These are phyloP conservation scores for Laticauda colubrina DNA, from an alignment of 2,113 vertebrate species.

Conservation along the genomic window DNA sequence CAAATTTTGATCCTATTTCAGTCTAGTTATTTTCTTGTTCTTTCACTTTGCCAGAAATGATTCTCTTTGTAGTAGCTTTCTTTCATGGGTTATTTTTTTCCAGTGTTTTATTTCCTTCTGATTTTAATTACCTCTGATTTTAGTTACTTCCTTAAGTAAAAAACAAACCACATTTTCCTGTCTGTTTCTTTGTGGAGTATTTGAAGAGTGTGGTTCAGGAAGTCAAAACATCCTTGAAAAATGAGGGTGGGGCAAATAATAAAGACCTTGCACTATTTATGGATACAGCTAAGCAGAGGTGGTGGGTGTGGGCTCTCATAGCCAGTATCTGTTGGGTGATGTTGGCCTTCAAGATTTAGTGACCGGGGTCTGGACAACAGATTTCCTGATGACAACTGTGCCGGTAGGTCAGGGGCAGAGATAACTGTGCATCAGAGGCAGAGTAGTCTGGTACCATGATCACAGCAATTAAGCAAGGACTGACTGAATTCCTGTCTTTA, in stretches of 20 bases:
- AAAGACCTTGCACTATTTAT: not conserved
- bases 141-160: not conserved
- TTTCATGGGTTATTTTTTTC: not conserved
- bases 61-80: not conserved
- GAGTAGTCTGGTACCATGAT: not conserved
- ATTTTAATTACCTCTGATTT: not conserved
- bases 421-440: not conserved
- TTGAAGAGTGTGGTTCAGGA: not conserved
- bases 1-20: not conserved
- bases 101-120: not conserved
- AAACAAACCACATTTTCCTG: not conserved
- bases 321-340: not conserved
- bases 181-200: not conserved
- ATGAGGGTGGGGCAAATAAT: not conserved
- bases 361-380: not conserved
- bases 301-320: not conserved
- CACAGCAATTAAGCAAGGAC: not conserved
- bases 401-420: not conserved
- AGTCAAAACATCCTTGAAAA: not conserved
- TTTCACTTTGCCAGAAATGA: not conserved
- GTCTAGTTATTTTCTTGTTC: not conserved
- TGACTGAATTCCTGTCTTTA: not conserved
- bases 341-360: not conserved
- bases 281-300: not conserved
- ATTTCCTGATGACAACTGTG: not conserved